These are phyloP conservation scores for Pseudochaenichthys georgianus DNA, from an alignment of 2,797 vertebrate species.

Conservation along the genomic window DNA sequence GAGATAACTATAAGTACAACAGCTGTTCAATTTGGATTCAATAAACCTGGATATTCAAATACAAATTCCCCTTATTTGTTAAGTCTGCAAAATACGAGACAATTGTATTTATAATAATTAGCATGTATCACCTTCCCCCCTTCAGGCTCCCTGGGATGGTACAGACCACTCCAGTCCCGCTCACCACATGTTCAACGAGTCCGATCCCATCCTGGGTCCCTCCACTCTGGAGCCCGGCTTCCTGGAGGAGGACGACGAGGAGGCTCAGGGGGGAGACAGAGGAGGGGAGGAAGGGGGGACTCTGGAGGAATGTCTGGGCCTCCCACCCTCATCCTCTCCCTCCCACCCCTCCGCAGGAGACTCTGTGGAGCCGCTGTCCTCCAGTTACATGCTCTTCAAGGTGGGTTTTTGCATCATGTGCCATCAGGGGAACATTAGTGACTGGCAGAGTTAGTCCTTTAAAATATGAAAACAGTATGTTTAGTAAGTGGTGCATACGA, in stretches of 20 bases:
- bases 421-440: neutral
- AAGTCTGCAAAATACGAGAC: neutral
- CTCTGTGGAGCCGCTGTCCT: slow-evolving; percentile 82
- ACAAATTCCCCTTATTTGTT: too few relatives aligned
- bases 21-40: too few relatives aligned
- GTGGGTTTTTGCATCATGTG: slow-evolving; percentile 41
- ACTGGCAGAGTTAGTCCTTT: neutral
- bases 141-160: slow-evolving; percentile 84
- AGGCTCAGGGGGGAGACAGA: slow-evolving; percentile 72
- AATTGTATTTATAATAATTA: neutral
- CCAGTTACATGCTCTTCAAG: slow-evolving; percentile 88
- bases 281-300: slow-evolving; percentile 75
- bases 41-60: too few relatives aligned
- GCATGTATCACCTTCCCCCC: neutral
- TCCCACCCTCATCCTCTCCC: slow-evolving; percentile 83
- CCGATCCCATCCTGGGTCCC: slow-evolving; percentile 85
- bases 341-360: slow-evolving; percentile 78
- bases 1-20: too few relatives aligned
- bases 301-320: slow-evolving; percentile 86
- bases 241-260: slow-evolving; percentile 84
- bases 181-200: slow-evolving; percentile 88
- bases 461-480: too few relatives aligned
- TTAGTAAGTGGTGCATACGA: too few relatives aligned
- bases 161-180: slow-evolving; percentile 83
- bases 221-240: slow-evolving; percentile 82